Evolutionary conservation across 2,113 vertebrate genomes (phyloP).

Genomic region (Mastomys coucha): DNA sequence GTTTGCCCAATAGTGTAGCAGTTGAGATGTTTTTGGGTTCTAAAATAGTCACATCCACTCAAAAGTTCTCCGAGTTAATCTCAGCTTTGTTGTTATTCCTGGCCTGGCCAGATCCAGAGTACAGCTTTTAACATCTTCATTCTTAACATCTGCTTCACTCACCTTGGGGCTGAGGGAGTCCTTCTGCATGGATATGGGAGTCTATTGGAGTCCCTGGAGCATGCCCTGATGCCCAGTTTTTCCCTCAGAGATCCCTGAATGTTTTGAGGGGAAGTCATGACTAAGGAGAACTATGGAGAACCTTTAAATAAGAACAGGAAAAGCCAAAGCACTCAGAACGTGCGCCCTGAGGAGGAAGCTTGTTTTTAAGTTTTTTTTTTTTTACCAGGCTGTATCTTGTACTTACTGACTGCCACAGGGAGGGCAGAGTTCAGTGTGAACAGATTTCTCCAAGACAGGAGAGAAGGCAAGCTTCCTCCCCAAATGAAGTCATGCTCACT

Average conservation of each 20-base stretch:
- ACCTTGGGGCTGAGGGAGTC: background rate
- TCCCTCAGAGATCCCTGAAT: background rate
- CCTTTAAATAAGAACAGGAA: background rate
- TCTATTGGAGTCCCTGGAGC: background rate
- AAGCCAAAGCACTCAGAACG: background rate
- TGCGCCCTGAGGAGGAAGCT: background rate
- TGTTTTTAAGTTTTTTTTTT: slow-evolving; percentile 42
- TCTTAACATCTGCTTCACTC: background rate
- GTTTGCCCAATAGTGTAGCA: slow-evolving; percentile 49
- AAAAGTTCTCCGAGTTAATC: slow-evolving; percentile 12
- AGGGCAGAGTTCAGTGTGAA: background rate
- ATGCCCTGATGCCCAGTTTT: no score
- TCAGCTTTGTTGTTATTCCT: slow-evolving; percentile 42
- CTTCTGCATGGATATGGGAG: background rate
- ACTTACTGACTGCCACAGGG: slow-evolving; percentile 26
- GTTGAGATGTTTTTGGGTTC: slow-evolving; percentile 41
- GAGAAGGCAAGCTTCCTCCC: background rate
- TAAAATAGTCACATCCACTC: slow-evolving; percentile 76
- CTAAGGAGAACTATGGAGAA: background rate
- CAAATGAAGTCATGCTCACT: slow-evolving; percentile 46
- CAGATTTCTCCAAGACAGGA: background rate
- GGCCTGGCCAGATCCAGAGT: background rate
- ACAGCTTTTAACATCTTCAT: background rate
- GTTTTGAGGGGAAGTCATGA: background rate
- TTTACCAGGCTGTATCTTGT: slow-evolving; percentile 11